Base-by-base conservation (phyloP, 2,888 invertebrate genomes). In the Julus scandinavius region DNA sequence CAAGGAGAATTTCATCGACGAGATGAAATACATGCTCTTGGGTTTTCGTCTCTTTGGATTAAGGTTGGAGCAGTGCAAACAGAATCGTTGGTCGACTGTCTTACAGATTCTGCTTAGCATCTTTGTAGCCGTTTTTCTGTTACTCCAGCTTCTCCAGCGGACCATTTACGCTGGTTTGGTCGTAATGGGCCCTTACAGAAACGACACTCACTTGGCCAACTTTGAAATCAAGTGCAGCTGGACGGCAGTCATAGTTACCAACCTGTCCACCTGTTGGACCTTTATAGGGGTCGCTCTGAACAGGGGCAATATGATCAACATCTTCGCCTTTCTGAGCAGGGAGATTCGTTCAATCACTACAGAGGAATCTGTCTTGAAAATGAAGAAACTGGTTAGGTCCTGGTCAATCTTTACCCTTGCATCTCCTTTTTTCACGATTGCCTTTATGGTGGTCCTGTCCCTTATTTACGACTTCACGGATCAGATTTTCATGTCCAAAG, bases 141-240 rank as follows among this genome's bases (percentile, higher is more conserved):
- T 9, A 2, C 15, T 54, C 2, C 7, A 13, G 15, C 54, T 54
- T 13, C 11, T 54, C 15, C 11, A 15, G 2, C 7, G 63, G 3
- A 63, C 63, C 1, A 63, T 63, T 13, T 63, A n/a, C 63, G n/a
- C 63, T 2, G 63, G 17, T 17, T n/a, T 63, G 63, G 63, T 63
- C 4, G n/a, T 63, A 7, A 63, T 63, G n/a, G 63, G 63, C 63
- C 63, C 63, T 17, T 63, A 63, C 63, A 2, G n/a, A n/a, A n/a
- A 63, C 17, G 63, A 63, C 13, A 5, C 17, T 7, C 1, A 17
- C 13, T 13, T 63, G 63, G 63, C 63, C 63, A 63, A 5, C 7
- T 63, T 63, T 7, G 63, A 63, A 63, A 20, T n/a, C n/a, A 63
- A 63, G 63, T 63, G 63, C n/a, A n/a, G 63, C n/a, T 63, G 63